A percentile compares a stretch with the other conserved stretches of the same genome.
phyloP scores from a whole-genome alignment of 30 jellyfish, hydroid and myxozoan species.

The Clytia hemisphaerica region DNA sequence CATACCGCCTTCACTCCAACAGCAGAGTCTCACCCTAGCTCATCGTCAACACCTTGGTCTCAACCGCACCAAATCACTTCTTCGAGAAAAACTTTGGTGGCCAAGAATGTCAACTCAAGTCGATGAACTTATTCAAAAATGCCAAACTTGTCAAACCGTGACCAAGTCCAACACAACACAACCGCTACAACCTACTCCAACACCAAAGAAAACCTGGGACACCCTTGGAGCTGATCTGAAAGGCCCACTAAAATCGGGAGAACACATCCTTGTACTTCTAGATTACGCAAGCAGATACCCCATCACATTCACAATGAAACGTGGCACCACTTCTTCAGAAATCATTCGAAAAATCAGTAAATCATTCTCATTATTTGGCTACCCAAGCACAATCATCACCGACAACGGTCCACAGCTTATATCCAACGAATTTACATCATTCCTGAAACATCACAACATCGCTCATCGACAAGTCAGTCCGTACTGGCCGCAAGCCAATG shows the following conservation, averaged over 20 bases:
- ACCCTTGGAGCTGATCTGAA: not conserved
- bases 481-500: slow-evolving; percentile 60
- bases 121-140: not conserved
- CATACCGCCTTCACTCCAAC: slow-evolving; percentile 11
- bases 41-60: slow-evolving; percentile 2
- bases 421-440: slow-evolving; percentile 6
- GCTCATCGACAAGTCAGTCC: slow-evolving; percentile 35
- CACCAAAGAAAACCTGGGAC: slow-evolving; percentile 4
- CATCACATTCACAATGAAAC: not conserved
- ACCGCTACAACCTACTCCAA: not conserved
- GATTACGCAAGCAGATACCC: not conserved
- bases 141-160: not conserved
- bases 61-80: not conserved
- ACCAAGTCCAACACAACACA: not conserved
- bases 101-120: no score
- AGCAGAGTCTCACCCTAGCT: not conserved
- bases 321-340: not conserved
- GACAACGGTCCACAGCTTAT: slow-evolving; percentile 6
- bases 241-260: not conserved
- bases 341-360: not conserved
- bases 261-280: not conserved
- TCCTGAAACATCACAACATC: slow-evolving; percentile 33
- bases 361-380: slow-evolving; percentile 7
- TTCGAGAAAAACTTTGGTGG: slow-evolving; percentile 11
- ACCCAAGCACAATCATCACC: not conserved